Conservation (phyloP, 1,140 invertebrate species). For the Diploscapter pachys region DNA sequence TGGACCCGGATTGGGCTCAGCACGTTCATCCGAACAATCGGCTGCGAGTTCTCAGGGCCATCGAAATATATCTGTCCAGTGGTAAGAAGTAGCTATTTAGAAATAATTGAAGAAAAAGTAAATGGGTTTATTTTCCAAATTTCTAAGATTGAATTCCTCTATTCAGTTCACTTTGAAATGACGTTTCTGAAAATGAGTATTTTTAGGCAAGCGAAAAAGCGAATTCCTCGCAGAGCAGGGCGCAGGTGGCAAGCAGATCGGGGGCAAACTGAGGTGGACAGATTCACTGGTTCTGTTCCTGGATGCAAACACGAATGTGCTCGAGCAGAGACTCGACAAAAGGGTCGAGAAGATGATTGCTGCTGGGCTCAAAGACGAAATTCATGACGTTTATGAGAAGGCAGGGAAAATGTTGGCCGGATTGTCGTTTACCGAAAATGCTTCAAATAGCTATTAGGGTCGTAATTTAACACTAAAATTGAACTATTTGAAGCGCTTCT, state of each 20-base stretch:
- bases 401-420: conserved; percentile 65
- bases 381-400: conserved; percentile 59
- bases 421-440: conserved; percentile 6
- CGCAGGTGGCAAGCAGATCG: conserved; percentile 13
- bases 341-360: conserved; percentile 77
- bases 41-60: conserved; percentile 72
- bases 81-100: conserved; percentile 3
- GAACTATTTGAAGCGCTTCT: background rate
- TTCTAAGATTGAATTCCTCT: no score
- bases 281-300: conserved; percentile 44
- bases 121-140: background rate
- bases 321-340: conserved; percentile 73
- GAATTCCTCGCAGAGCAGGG: conserved; percentile 38
- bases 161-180: background rate
- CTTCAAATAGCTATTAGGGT: background rate
- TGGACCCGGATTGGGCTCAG: conserved; percentile 77
- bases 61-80: conserved; percentile 45
- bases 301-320: conserved; percentile 66
- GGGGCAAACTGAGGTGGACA: background rate
- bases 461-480: background rate
- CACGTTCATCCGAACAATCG: conserved; percentile 82
- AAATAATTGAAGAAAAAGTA: background rate
- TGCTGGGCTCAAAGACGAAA: background rate
- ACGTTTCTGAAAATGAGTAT: background rate
- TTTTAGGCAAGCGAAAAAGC: conserved; percentile 41